Evolutionary conservation across 2,113 vertebrate species (phyloP).

Genomic region (Clarias gariepinus): DNA sequence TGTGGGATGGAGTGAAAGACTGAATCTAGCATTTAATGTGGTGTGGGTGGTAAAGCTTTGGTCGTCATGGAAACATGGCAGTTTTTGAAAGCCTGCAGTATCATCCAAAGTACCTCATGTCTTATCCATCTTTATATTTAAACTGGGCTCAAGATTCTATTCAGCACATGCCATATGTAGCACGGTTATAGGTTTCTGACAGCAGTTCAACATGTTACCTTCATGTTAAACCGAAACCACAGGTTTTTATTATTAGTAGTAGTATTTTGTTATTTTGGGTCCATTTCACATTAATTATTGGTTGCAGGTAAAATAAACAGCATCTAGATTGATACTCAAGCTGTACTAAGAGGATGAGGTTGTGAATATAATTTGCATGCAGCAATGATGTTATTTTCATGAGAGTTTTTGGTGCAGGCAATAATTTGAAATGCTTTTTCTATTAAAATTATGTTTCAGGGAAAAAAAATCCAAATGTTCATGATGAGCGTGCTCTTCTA

Average conservation of each 20-base stretch:
- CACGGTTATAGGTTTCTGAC: neutral
- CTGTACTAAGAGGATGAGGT: neutral
- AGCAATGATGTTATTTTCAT: neutral
- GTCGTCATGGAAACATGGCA: slow-evolving; percentile 62
- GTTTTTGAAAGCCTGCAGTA: slow-evolving; percentile 22
- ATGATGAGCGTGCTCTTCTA: neutral
- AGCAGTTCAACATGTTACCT: neutral
- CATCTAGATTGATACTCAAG: neutral
- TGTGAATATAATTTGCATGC: slow-evolving; percentile 8
- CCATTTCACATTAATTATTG: no score
- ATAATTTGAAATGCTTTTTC: neutral
- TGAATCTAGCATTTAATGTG: slow-evolving; percentile 8
- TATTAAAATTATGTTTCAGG: neutral
- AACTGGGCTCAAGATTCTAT: neutral
- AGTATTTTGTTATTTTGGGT: neutral
- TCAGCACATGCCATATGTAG: neutral
- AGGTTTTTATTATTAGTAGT: neutral
- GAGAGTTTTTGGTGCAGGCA: neutral
- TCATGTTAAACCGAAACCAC: neutral
- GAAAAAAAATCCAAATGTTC: neutral
- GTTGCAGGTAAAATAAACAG: neutral
- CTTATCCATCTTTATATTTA: slow-evolving; percentile 23
- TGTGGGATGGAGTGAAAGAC: slow-evolving; percentile 1
- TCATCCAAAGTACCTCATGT: slow-evolving; percentile 28
- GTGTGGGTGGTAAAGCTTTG: slow-evolving; percentile 30